A percentile compares a stretch with the other conserved stretches of the same genome.
These are phyloP conservation scores for Phymorhynchus buccinoides DNA, from an alignment of 1,140 invertebrate species.

Conservation along the genomic window DNA sequence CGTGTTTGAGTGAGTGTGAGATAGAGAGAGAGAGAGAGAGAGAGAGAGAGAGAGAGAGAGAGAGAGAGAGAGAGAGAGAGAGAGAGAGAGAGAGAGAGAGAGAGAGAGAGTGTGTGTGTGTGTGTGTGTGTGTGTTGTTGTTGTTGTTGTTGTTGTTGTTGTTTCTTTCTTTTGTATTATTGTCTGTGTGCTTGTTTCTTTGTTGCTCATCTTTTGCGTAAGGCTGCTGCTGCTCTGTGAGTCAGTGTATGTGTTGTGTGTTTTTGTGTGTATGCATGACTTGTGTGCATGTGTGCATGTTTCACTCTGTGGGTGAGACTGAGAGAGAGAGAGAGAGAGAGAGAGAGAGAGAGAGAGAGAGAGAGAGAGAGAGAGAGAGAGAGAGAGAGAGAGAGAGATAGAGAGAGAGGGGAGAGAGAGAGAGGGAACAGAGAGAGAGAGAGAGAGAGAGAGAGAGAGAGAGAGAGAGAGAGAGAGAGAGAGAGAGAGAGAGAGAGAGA, in stretches of 20 bases:
- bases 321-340: neutral
- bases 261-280: neutral
- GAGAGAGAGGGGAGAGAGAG: neutral
- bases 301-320: neutral
- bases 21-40: too few relatives aligned
- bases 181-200: conserved; percentile 13
- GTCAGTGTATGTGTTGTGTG: neutral
- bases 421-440: neutral
- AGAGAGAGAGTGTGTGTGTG: neutral
- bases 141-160: neutral
- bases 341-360: neutral
- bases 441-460: conserved; percentile 9
- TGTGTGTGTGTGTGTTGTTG: neutral
- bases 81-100: too few relatives aligned
- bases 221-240: neutral
- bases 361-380: neutral
- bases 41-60: too few relatives aligned
- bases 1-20: too few relatives aligned
- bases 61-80: too few relatives aligned
- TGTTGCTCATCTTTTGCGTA: neutral
- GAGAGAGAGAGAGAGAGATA: neutral
- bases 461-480: conserved; percentile 19
- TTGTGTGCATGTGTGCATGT: neutral
- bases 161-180: neutral
- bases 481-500: neutral